A percentile compares a stretch with the other conserved stretches of the same genome.
phyloP scores from a whole-genome alignment of 1,140 invertebrate species.

The Euwallacea similis region DNA sequence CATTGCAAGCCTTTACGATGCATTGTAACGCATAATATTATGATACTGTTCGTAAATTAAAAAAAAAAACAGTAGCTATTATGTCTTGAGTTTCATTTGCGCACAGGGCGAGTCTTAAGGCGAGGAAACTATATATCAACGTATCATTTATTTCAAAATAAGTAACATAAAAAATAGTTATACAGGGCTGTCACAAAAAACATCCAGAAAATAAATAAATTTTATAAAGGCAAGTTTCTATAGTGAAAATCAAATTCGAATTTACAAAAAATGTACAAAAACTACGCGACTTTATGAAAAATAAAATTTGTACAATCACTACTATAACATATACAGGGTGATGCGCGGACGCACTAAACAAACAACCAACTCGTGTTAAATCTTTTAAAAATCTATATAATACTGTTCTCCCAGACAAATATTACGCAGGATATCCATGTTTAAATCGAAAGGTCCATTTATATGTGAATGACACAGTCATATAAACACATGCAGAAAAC shows the following conservation, averaged over 20 bases:
- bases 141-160: neutral
- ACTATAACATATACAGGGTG: slow-evolving; percentile 2
- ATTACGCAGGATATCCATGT: neutral
- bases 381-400: slow-evolving; percentile 1
- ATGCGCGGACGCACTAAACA: neutral
- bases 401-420: slow-evolving; percentile 2
- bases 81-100: no score
- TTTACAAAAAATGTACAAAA: slow-evolving; percentile 7
- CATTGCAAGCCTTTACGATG: no score
- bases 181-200: slow-evolving; percentile 1
- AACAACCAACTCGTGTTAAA: neutral
- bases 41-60: no score
- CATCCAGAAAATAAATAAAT: slow-evolving; percentile 4
- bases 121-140: neutral
- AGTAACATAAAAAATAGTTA: slow-evolving; percentile 3
- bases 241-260: neutral
- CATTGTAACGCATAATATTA: no score
- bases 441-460: neutral
- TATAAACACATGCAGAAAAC: no score
- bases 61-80: no score
- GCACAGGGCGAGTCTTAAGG: no score
- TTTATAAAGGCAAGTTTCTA: slow-evolving; percentile 2
- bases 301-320: neutral
- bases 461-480: neutral
- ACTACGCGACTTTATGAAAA: slow-evolving; percentile 3